A percentile compares a stretch with the other conserved stretches of the same genome.
Conservation (phyloP, 2,797 vertebrate genomes). For the Fratercula arctica region DNA sequence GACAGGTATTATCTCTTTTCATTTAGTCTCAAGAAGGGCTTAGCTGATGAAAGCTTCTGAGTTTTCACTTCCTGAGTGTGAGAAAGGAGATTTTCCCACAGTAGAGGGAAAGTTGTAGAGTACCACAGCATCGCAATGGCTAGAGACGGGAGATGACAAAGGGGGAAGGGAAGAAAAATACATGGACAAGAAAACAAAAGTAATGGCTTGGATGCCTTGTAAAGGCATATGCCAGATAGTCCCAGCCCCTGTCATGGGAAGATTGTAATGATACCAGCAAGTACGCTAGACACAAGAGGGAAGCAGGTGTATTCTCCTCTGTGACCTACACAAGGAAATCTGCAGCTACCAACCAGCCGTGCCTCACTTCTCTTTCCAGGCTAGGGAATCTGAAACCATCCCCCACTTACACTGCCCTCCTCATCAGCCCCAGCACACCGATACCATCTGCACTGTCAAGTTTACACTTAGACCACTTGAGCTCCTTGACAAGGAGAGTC, state of each 20-base stretch:
- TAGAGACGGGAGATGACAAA: background rate
- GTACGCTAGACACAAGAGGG: background rate
- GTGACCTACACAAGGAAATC: background rate
- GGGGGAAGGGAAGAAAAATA: background rate
- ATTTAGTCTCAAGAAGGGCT: background rate
- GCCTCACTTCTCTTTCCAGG: background rate
- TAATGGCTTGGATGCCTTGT: background rate
- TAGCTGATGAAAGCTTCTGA: background rate
- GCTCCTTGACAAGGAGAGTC: conserved; percentile 3
- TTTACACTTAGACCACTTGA: background rate
- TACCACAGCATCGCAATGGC: background rate
- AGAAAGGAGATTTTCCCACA: background rate
- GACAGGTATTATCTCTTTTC: background rate
- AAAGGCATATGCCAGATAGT: background rate
- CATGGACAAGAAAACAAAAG: background rate
- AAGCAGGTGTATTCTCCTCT: background rate
- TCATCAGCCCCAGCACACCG: background rate
- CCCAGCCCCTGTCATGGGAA: background rate
- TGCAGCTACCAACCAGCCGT: background rate
- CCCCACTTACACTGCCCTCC: background rate
- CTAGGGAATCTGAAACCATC: conserved; percentile 2
- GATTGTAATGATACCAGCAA: background rate
- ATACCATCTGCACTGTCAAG: background rate
- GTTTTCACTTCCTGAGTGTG: background rate
- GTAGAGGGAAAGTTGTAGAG: background rate